These are phyloP conservation scores for Nudaria mundana DNA, from an alignment of 2,888 invertebrate species.

Conservation along the genomic window DNA sequence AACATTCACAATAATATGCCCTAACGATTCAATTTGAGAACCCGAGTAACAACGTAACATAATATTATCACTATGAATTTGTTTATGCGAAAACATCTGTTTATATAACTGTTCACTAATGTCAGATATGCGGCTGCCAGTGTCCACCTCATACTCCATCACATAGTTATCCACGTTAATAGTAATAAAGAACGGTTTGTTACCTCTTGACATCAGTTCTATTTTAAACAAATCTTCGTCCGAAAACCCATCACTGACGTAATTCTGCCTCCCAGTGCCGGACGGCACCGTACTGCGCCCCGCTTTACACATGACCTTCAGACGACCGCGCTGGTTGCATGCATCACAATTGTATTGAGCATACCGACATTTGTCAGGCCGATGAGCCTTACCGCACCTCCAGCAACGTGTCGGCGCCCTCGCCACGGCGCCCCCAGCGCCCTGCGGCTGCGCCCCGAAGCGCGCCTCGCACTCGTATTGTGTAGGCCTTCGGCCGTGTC, in stretches of 20 bases:
- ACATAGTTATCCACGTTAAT: neutral
- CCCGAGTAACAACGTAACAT: no score
- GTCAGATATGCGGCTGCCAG: no score
- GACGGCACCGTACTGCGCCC: neutral
- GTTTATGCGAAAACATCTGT: neutral
- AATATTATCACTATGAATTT: no score
- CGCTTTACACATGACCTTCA: neutral
- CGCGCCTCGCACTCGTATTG: neutral
- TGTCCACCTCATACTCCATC: no score
- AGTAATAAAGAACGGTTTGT: constrained; percentile 5
- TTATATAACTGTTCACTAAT: no score
- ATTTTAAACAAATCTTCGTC: no score
- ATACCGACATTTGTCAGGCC: neutral
- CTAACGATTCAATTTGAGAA: neutral
- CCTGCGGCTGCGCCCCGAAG: neutral
- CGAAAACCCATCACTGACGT: no score
- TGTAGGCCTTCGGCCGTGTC: neutral
- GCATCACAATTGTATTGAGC: no score
- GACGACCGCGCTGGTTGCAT: no score
- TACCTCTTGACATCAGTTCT: neutral
- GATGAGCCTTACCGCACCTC: neutral
- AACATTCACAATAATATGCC: neutral
- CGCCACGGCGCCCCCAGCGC: neutral
- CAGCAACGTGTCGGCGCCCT: neutral
- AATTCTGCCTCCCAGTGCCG: neutral